phyloP scores from a whole-genome alignment of 92 coral and sea anemone species.

The Pocillopora grandis region DNA sequence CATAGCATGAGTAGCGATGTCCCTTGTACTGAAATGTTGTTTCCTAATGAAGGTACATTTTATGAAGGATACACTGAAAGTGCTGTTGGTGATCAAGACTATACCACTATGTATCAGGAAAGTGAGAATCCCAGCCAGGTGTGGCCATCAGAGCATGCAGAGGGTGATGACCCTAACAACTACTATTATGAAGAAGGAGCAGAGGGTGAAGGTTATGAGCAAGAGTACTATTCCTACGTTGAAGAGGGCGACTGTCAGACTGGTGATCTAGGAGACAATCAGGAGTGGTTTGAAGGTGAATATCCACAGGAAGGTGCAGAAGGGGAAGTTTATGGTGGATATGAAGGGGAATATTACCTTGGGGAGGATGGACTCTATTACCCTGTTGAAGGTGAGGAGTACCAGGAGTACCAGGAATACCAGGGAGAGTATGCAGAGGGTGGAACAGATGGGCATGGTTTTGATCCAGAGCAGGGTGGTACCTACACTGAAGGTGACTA shows the following conservation, averaged over 20 bases:
- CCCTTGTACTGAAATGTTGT: conserved; percentile 15
- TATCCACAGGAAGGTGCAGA: conserved; percentile 38
- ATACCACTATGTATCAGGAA: conserved; percentile 8
- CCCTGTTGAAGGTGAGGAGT: conserved; percentile 31
- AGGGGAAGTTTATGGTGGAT: conserved; percentile 20
- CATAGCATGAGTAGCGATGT: neutral
- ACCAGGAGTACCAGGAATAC: conserved; percentile 37
- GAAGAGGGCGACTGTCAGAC: conserved; percentile 24
- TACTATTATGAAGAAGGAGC: conserved; percentile 36
- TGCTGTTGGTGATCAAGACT: neutral
- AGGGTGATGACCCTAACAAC: conserved; percentile 8
- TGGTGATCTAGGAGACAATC: conserved; percentile 13
- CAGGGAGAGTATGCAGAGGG: conserved; percentile 64
- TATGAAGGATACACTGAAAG: conserved; percentile 4
- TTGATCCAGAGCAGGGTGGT: conserved; percentile 40
- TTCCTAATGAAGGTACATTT: conserved; percentile 20
- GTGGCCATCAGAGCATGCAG: conserved; percentile 13
- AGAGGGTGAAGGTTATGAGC: conserved; percentile 29
- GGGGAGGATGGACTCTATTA: conserved; percentile 41
- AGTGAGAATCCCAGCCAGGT: conserved; percentile 5
- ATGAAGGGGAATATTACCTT: conserved; percentile 35
- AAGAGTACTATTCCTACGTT: conserved; percentile 15
- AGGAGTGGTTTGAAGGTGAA: conserved; percentile 51
- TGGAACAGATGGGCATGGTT: conserved; percentile 37
- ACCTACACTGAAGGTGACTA: conserved; percentile 18